Evolutionary conservation across 30 jellyfish, hydroid and myxozoan species (phyloP).

Genomic region (Pseudorhiza aurosa): DNA sequence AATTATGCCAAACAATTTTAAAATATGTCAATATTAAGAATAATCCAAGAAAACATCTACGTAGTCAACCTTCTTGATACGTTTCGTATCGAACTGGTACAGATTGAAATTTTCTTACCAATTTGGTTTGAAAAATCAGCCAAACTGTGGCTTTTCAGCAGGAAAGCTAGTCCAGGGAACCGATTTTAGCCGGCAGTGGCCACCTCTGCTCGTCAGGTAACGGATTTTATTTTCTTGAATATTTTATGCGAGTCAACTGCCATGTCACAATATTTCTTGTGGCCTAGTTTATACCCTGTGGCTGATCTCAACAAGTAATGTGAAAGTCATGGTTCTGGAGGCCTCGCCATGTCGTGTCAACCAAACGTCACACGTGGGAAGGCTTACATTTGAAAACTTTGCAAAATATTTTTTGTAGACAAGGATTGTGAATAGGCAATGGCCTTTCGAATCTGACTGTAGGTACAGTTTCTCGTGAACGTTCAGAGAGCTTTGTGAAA

Average conservation of each 20-base stretch:
- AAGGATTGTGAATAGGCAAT: no score
- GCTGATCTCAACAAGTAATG: constrained; percentile 42
- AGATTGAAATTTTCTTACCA: not conserved
- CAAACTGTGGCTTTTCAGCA: constrained; percentile 87
- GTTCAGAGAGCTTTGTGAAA: no score
- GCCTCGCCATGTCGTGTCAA: no score
- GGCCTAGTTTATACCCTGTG: constrained; percentile 68
- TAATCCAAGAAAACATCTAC: constrained; percentile 19
- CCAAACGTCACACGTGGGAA: no score
- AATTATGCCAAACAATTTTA: not conserved
- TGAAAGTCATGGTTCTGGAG: constrained; percentile 13
- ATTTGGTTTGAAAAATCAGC: constrained; percentile 64
- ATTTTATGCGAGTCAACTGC: constrained; percentile 25
- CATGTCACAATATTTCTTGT: constrained; percentile 52
- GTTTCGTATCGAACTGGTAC: constrained; percentile 9
- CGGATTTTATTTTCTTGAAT: not conserved
- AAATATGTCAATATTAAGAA: not conserved
- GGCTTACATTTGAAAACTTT: not conserved
- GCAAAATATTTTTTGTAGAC: no score
- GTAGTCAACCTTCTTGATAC: constrained; percentile 42
- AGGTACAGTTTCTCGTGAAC: no score
- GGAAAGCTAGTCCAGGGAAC: constrained; percentile 89
- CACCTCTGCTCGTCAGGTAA: constrained; percentile 95
- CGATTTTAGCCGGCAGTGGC: constrained; percentile 96
- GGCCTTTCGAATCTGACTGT: no score